A percentile compares a stretch with the other conserved stretches of the same genome.
phyloP scores from a whole-genome alignment of 2,888 invertebrate genomes.

The Flexamia atlantica region DNA sequence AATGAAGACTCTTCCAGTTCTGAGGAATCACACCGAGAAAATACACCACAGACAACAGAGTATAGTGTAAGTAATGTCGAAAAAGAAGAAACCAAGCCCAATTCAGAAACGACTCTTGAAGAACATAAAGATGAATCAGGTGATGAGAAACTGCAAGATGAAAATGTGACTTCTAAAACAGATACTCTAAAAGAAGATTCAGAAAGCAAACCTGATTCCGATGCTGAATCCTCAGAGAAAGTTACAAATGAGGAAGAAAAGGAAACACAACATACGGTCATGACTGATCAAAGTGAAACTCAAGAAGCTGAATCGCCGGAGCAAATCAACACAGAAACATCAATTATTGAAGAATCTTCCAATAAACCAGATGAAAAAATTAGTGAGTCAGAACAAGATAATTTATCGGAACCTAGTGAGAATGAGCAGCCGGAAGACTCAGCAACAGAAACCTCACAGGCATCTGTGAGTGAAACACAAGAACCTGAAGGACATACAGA shows the following conservation, averaged over 20 bases:
- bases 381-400: background rate
- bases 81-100: constrained; percentile 46
- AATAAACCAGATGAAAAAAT: background rate
- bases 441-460: background rate
- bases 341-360: background rate
- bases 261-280: background rate
- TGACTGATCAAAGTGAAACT: constrained; percentile 11
- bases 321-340: background rate
- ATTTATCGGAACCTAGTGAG: background rate
- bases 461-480: constrained; percentile 30
- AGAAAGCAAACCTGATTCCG: background rate
- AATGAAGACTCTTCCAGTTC: background rate
- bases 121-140: constrained; percentile 67
- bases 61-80: background rate
- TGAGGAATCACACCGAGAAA: background rate
- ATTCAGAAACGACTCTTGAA: constrained; percentile 64
- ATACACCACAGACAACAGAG: background rate
- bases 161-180: constrained; percentile 63
- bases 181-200: background rate
- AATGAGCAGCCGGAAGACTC: constrained; percentile 47
- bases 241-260: background rate
- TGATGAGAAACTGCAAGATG: constrained; percentile 66
- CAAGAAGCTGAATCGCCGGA: background rate
- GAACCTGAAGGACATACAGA: constrained; percentile 64
- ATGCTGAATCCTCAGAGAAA: background rate